These are phyloP conservation scores for Galagoides demidoff DNA, from an alignment of 2,797 vertebrate genomes.

Conservation along the genomic window DNA sequence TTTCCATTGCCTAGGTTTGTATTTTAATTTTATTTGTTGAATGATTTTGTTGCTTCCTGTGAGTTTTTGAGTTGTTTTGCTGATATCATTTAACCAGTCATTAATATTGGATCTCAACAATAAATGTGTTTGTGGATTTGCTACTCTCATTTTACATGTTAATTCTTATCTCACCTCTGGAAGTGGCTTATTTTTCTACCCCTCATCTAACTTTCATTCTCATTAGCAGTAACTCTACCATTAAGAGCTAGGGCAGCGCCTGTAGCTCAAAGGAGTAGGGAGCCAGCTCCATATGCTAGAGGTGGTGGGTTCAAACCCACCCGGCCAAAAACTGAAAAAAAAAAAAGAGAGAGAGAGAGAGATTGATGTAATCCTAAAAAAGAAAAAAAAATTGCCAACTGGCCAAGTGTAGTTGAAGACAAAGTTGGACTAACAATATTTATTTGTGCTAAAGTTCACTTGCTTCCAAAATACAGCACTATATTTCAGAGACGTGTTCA, in stretches of 20 bases:
- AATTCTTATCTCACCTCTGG: neutral
- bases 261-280: too few species aligned
- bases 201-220: neutral
- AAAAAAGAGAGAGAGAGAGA: neutral
- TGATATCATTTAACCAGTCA: neutral
- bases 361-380: neutral
- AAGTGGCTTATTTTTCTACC: neutral
- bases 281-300: too few species aligned
- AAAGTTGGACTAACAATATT: neutral
- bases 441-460: neutral
- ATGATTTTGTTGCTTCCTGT: neutral
- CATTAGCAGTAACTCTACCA: neutral
- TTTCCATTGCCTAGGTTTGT: neutral
- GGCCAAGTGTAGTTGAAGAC: neutral
- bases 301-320: too few species aligned
- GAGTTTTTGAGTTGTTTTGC: neutral
- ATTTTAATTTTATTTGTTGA: constrained; percentile 16
- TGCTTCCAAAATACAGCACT: neutral
- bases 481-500: neutral
- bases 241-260: neutral
- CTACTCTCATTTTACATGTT: neutral
- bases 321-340: too few species aligned
- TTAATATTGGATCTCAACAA: neutral
- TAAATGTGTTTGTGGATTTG: neutral
- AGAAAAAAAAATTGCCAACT: neutral